phyloP scores from a whole-genome alignment of 2,113 vertebrate species.

The Anser cygnoides region DNA sequence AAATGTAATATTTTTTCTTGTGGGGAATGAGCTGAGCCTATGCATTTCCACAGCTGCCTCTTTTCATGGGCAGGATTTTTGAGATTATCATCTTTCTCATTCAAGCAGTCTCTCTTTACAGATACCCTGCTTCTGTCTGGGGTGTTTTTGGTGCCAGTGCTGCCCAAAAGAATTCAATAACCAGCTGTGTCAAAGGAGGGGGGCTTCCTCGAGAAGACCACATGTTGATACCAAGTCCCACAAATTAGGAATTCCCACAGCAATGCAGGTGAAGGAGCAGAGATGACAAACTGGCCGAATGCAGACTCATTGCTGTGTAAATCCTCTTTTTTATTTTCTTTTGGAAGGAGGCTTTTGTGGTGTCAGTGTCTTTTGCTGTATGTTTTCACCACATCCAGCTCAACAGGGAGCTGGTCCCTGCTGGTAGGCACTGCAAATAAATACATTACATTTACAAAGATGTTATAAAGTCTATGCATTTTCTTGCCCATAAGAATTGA shows the following conservation, averaged over 20 bases:
- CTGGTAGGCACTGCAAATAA: not conserved
- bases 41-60: rapidly evolving
- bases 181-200: not conserved
- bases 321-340: not conserved
- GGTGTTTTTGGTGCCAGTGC: not conserved
- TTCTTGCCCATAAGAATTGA: not conserved
- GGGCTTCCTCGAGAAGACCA: not conserved
- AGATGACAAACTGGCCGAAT: not conserved
- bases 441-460: not conserved
- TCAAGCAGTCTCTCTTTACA: not conserved
- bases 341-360: not conserved
- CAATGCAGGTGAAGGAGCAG: not conserved
- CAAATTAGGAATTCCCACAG: not conserved
- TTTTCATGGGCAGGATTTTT: not conserved
- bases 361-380: not conserved
- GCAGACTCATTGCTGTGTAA: not conserved
- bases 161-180: not conserved
- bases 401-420: not conserved
- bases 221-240: not conserved
- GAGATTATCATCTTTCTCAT: not conserved
- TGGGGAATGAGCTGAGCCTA: not conserved
- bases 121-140: not conserved
- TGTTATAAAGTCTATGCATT: not conserved
- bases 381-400: not conserved
- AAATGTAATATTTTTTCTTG: not conserved